Evolutionary conservation across 2,113 vertebrate genomes (phyloP), one percentile per base, ranked within the genome.

Genomic region (Pelobates fuscus): DNA sequence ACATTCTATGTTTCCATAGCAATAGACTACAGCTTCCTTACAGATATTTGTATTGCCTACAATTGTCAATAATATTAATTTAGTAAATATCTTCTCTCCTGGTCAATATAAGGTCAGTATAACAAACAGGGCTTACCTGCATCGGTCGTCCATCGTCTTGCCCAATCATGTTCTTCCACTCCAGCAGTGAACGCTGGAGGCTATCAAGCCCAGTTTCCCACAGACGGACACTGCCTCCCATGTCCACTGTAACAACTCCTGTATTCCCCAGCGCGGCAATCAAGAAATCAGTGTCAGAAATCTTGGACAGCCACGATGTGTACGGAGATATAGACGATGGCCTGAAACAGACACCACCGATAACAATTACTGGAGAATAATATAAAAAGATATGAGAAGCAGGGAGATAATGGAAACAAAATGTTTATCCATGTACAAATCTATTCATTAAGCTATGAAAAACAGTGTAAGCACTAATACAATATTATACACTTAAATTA

Each of bases 141-240:
- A 95, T 8, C 1, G 93, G 91, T 44, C 88, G 86, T 52, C 92
- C 89, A 12, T 92, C 91, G 57, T 94, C 95, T 49, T 91, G 83
- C 6, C 97, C 97, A 15, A 98, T 95, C 97, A 99, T 95, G 76
- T 91, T 96, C 77, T 89, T 95, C 97, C 97, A 99, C 1, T 98
- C 96, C 86, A 92, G 86, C 70, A 99, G 92, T 0, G 97, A 98
- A 1, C 80, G 90, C 82, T 95, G 94, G 41, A 98, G 88, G 23
- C 81, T 91, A 24, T 94, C 94, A 29, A 95, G 76, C 67, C 94
- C 96, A 0, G 95, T 98, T 82, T 99, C 97, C 97, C 97, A 99
- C 0, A 98, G 88, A 18, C 97, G 86, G 63, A 98, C 80, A 5
- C 80, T 83, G 0, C 97, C 97, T 21, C 94, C 97, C 93, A 94